A percentile compares a stretch with the other conserved stretches of the same genome.
phyloP scores from a whole-genome alignment of 2,113 vertebrate genomes.

The Bufo gargarizans region DNA sequence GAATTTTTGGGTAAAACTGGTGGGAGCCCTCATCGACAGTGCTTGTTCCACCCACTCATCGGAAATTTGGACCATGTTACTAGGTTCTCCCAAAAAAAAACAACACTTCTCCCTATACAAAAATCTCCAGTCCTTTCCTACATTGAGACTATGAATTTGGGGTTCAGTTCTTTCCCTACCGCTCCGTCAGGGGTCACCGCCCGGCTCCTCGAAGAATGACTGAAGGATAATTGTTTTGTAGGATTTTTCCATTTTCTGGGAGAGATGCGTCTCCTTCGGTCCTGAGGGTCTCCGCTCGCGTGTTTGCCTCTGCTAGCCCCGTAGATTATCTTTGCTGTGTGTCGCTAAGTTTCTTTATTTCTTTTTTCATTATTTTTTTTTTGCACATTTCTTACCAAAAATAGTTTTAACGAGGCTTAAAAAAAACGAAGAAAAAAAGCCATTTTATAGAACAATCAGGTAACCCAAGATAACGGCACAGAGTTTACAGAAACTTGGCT shows the following conservation, averaged over 20 bases:
- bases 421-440: background rate
- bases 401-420: background rate
- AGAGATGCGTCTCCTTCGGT: background rate
- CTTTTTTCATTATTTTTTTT: background rate
- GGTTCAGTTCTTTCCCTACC: background rate
- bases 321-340: background rate
- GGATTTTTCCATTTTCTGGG: background rate
- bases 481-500: constrained; percentile 5
- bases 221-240: too few species aligned
- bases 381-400: constrained; percentile 33
- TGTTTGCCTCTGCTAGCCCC: background rate
- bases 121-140: background rate
- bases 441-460: constrained; percentile 9
- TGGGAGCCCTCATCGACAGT: background rate
- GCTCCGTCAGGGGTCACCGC: background rate
- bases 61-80: background rate
- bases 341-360: background rate
- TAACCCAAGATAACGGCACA: background rate
- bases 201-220: too few species aligned
- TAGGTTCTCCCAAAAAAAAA: background rate
- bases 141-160: background rate
- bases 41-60: background rate
- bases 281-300: background rate
- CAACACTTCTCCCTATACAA: background rate
- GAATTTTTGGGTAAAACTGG: background rate